Evolutionary conservation across 2,888 invertebrate species (phyloP), one percentile per base, ranked within the genome.

Genomic region (Clusia tigrina): DNA sequence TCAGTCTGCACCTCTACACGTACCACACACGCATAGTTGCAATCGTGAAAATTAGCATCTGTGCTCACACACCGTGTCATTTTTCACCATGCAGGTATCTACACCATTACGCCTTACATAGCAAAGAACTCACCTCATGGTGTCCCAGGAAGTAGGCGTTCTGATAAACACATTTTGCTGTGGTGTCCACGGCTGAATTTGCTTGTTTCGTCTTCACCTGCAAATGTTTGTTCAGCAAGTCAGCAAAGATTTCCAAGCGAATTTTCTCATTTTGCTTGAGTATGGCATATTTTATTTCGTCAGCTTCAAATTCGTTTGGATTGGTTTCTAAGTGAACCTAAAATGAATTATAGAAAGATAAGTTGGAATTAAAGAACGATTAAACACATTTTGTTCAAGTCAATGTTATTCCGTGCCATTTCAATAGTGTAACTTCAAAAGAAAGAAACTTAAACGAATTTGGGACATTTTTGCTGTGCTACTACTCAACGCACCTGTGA

Each of bases 321-420:
- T 91, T 91, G 0, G 91, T 89, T 83, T 94, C 94, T 72, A 94
- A 85, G 78, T 94, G 93, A 53, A 94, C 92, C 89, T 94, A 81
- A 6, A 64, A 62, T 62, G 64, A 58, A 62, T 58, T 15, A 60
- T 22, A 55, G 24, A 38, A 59, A 55, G n/a, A 5, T 46, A 54
- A 24, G 12, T 22, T 2, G 20, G 26, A 26, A 10, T 42, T 23
- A 18, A 26, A 12, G 17, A 9, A n/a, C n/a, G n/a, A n/a, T n/a
- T n/a, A n/a, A n/a, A 20, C 2, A 59, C 46, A 15, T 32, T 24
- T 24, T 22, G 22, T 38, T 18, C 9, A 20, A 5, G 5, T 1
- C 2, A 10, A 12, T n/a, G 1, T 51, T 17, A 18, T n/a, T 46
- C 23, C 15, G 24, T 12, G 17, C 15, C 38, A 63, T 63, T 65